These are phyloP conservation scores for Ophiodon elongatus DNA, from an alignment of 2,113 vertebrate genomes.

Conservation along the genomic window DNA sequence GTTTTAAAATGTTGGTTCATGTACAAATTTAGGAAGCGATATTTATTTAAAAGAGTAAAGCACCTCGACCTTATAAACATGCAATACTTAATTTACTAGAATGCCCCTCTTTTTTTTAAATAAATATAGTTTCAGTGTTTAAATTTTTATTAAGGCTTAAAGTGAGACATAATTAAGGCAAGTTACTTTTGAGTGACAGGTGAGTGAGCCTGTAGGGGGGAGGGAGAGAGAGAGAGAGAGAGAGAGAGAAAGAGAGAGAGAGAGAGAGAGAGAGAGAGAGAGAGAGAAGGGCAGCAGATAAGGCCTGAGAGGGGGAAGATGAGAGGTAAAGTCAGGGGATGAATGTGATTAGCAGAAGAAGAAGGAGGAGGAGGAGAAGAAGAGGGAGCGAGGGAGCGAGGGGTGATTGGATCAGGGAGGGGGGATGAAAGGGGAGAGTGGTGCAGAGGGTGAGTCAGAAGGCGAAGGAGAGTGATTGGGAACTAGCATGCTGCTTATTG, in stretches of 20 bases:
- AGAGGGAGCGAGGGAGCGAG: neutral
- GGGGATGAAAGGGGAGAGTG: slow-evolving; percentile 26
- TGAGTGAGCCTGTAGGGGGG: too few species aligned
- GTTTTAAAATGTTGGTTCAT: neutral
- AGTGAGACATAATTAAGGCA: too few species aligned
- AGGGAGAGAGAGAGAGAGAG: neutral
- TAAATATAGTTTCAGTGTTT: too few species aligned
- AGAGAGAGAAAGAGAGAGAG: slow-evolving; percentile 13
- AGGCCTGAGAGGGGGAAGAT: slow-evolving; percentile 37
- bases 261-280: neutral
- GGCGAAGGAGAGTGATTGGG: slow-evolving; percentile 52
- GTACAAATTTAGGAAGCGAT: too few species aligned
- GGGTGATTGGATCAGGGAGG: slow-evolving; percentile 42
- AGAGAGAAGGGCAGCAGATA: slow-evolving; percentile 36
- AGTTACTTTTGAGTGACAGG: too few species aligned
- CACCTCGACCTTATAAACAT: neutral
- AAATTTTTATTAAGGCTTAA: too few species aligned
- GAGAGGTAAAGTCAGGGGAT: slow-evolving; percentile 55
- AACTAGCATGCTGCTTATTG: slow-evolving; percentile 73
- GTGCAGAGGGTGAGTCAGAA: slow-evolving; percentile 59
- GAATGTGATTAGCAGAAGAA: slow-evolving; percentile 56
- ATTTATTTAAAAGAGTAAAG: neutral
- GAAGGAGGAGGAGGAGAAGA: neutral
- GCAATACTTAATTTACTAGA: neutral
- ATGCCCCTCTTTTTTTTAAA: neutral